Evolutionary conservation across 2,888 invertebrate genomes (phyloP), one percentile per base, ranked within the genome.

Genomic region (Apeira syringaria): DNA sequence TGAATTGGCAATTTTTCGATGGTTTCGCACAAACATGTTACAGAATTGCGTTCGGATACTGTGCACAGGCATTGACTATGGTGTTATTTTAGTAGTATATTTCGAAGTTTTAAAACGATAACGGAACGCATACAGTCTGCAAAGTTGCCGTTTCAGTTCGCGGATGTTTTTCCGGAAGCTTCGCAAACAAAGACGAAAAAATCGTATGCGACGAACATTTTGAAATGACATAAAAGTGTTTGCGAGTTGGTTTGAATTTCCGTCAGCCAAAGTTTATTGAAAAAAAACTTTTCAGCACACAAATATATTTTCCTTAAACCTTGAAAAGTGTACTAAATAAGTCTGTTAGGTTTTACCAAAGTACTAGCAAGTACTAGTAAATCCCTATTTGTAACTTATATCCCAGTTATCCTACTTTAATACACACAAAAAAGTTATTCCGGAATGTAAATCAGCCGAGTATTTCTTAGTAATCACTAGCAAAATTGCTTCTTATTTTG

Each of bases 11-110:
- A 52, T 51, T 64, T 66, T 67, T 62, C 50, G 47, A 48, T 50
- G 57, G 55, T 56, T 54, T 54, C 32, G 48, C 49, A 52, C 56
- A 67, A 68, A 66, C 67, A 53, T 59, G 61, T 61, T 47, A 55
- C 47, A 40, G 54, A 53, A 56, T 47, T 60, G n/a, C n/a, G 58
- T 63, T 60, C 45, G 45, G 32, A 27, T 56, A 49, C 55, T 51
- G 49, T 53, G 32, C 15, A 20, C n/a, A n/a, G 8, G 20, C 24
- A 18, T 27, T 5, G 12, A 9, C 10, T 35, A 31, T 30, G 30
- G 30, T 24, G 44, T 26, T 43, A 18, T 36, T 34, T 37, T 41
- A 9, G 27, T 27, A 26, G 36, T 32, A 8, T 24, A 24, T 24
- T 25, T 3, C 13, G 10, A 24, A 32, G 34, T 39, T n/a, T 26